Base-by-base conservation (phyloP, 2,888 invertebrate genomes). In the Catonia carolina region DNA sequence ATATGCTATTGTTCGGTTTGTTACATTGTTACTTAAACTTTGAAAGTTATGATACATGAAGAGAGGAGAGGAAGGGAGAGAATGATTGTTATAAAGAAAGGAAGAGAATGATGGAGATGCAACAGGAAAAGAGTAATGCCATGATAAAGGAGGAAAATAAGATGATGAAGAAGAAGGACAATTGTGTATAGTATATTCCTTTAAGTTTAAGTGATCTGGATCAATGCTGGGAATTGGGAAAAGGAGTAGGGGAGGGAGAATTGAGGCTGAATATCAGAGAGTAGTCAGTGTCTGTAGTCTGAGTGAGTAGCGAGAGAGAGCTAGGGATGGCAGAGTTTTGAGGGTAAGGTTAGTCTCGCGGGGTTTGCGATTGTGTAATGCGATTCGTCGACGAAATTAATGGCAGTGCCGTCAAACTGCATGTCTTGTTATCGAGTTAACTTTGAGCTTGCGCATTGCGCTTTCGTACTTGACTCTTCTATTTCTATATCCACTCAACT, bases 401-500 rank as follows among this genome's bases (percentile, higher is more conserved):
- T 45, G 45, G 45, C 45, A 45, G 45, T 45, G 22, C 18, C 45
- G 45, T 45, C 45, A 45, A 45, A 45, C 45, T 45, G 23, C 27
- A 45, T 45, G 45, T 45, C 45, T 45, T 45, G 45, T 45, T 45
- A 45, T 45, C 45, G 45, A 45, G 45, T 45, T 45, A 45, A 14
- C 27, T 18, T 22, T 22, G 22, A 12, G 8, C 27, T 45, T 27
- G 45, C 45, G 42, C 10, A 37, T 8, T 6, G 5, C 27, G 27
- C 27, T 6, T 27, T 27, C 27, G 8, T 6, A 4, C 27, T 8
- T 27, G 27, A 4, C 27, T 4, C 4, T 8, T 27, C 27, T 27
- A n/a, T n/a, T n/a, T n/a, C n/a, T n/a, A n/a, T n/a, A n/a, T n/a
- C n/a, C n/a, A n/a, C n/a, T n/a, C n/a, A n/a, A n/a, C n/a, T n/a